Evolutionary conservation across 2,113 vertebrate genomes (phyloP).

Genomic region (Campylorhamphus procurvoides): DNA sequence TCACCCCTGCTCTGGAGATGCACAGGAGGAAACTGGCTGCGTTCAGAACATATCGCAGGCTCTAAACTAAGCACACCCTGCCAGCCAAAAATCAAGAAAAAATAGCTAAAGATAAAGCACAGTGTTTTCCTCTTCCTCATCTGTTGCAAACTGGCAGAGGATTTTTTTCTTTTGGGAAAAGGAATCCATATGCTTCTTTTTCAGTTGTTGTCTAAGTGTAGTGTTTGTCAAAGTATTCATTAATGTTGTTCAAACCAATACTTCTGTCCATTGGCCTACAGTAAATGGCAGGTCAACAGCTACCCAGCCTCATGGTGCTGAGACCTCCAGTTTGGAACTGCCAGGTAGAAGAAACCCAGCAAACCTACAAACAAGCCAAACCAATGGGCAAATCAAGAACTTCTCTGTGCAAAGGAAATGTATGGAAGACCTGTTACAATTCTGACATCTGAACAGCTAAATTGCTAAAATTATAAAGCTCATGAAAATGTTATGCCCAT

Average conservation of each 20-base stretch:
- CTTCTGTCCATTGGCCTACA: background rate
- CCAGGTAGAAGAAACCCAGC: background rate
- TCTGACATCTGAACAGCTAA: background rate
- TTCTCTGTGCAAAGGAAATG: background rate
- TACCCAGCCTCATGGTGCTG: background rate
- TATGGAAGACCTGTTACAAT: background rate
- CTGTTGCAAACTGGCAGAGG: fast-evolving
- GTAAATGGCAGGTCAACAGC: fast-evolving
- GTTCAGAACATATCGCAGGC: background rate
- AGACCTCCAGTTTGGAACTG: background rate
- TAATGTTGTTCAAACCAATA: background rate
- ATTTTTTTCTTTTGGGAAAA: background rate
- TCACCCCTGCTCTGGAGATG: background rate
- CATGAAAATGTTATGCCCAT: background rate
- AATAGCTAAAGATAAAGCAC: background rate
- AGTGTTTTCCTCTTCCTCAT: no score
- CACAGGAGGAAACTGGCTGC: background rate
- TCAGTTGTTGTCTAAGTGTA: background rate
- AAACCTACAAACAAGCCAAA: background rate
- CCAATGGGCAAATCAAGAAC: background rate
- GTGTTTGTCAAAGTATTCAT: background rate
- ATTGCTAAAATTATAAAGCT: background rate
- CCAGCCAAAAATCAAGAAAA: background rate
- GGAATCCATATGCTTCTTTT: background rate
- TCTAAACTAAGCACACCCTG: background rate